Percentiles rank a stretch among this genome's conserved stretches.
phyloP scores from a whole-genome alignment of 1,140 invertebrate genomes.

The Monomorium pharaonis region DNA sequence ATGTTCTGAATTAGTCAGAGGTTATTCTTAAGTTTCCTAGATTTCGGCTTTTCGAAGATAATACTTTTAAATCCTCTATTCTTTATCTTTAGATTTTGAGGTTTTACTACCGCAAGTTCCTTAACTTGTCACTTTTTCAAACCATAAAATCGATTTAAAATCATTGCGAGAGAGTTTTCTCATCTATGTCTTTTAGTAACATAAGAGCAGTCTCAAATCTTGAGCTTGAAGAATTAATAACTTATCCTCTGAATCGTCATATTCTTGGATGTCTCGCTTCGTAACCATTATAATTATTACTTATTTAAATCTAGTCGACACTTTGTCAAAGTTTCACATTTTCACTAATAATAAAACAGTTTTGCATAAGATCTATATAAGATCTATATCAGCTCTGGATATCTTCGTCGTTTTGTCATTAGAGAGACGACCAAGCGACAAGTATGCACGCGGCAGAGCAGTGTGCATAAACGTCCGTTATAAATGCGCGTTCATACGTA shows the following conservation, averaged over 20 bases:
- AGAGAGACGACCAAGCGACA: slow-evolving; percentile 31
- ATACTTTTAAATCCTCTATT: background rate
- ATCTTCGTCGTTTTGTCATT: slow-evolving; percentile 30
- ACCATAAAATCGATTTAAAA: background rate
- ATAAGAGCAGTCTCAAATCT: background rate
- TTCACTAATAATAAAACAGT: background rate
- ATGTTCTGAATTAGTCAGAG: background rate
- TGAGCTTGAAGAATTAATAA: background rate
- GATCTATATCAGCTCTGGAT: slow-evolving; percentile 22
- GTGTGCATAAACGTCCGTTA: slow-evolving; percentile 28
- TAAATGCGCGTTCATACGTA: slow-evolving; percentile 51
- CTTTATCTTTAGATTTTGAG: background rate
- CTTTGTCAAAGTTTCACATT: background rate
- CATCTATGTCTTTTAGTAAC: background rate
- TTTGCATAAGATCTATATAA: background rate
- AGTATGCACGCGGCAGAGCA: background rate
- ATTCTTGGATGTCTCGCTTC: background rate
- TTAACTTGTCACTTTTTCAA: background rate
- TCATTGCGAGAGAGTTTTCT: background rate
- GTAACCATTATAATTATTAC: background rate
- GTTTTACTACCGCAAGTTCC: background rate
- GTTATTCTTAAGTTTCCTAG: background rate
- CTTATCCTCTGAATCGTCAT: background rate
- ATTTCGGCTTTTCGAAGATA: background rate
- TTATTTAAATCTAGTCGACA: background rate